Conservation (phyloP, 2,113 vertebrate genomes). For the Rutilus rutilus region DNA sequence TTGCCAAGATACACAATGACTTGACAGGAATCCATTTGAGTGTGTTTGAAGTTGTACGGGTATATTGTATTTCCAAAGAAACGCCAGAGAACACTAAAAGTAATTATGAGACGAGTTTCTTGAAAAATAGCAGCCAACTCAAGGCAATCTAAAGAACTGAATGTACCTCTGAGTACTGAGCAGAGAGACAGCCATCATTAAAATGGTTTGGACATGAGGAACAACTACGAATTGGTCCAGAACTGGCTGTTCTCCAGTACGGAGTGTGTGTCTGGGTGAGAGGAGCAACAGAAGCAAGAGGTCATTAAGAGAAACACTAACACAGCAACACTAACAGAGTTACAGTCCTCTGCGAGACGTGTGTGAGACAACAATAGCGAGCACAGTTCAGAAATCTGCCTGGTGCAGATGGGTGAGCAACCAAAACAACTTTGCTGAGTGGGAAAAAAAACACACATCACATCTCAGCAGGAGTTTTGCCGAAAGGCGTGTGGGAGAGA, state of each 20-base stretch:
- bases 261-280: not conserved
- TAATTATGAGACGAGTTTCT: slow-evolving; percentile 2
- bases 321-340: not conserved
- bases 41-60: not conserved
- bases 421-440: not conserved
- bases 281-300: slow-evolving; percentile 1
- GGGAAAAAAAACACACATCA: not conserved
- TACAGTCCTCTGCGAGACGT: not conserved
- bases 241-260: slow-evolving; percentile 28
- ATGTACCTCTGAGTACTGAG: slow-evolving; percentile 4
- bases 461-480: slow-evolving; percentile 15
- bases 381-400: slow-evolving; percentile 3
- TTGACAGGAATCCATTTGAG: not conserved
- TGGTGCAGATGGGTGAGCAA: slow-evolving; percentile 12
- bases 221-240: not conserved
- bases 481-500: not conserved
- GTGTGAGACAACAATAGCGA: not conserved
- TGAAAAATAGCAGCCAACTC: not conserved
- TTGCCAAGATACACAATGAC: not conserved
- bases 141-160: not conserved
- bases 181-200: not conserved
- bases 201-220: slow-evolving; percentile 7
- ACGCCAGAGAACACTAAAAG: not conserved
- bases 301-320: not conserved
- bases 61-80: slow-evolving; percentile 2